A percentile compares a stretch with the other conserved stretches of the same genome.
phyloP scores from a whole-genome alignment of 2,113 vertebrate genomes.

The Fulmarus glacialis region DNA sequence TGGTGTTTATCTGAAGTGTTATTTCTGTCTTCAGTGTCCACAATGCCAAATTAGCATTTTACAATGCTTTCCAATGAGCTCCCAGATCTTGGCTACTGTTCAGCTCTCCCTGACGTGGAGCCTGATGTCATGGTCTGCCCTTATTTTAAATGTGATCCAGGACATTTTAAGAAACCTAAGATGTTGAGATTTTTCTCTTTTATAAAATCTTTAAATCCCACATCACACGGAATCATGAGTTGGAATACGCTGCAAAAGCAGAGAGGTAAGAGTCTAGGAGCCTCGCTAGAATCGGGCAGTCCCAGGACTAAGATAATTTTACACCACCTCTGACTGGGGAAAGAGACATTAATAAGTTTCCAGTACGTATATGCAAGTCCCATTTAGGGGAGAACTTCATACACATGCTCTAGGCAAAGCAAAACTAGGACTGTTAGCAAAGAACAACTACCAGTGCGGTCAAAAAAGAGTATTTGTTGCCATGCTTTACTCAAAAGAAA shows the following conservation, averaged over 20 bases:
- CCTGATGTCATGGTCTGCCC: slow-evolving; percentile 50
- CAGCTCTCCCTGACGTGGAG: slow-evolving; percentile 15
- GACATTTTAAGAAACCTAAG: neutral
- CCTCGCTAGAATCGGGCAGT: neutral
- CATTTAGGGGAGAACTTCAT: neutral
- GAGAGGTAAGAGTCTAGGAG: neutral
- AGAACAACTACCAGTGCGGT: neutral
- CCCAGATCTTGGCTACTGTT: slow-evolving; percentile 39
- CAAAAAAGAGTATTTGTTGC: neutral
- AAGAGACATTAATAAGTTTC: neutral
- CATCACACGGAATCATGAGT: neutral
- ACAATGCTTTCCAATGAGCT: slow-evolving; percentile 62
- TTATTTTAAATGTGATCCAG: slow-evolving; percentile 18
- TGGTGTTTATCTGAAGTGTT: slow-evolving; percentile 66
- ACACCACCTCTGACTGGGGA: neutral
- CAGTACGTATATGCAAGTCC: neutral
- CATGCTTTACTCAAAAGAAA: neutral
- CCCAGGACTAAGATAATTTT: neutral
- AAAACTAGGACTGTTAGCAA: neutral
- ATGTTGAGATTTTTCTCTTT: neutral
- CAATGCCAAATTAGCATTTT: slow-evolving; percentile 62
- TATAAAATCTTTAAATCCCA: neutral
- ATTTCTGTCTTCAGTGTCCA: slow-evolving; percentile 56
- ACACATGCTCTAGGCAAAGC: neutral
- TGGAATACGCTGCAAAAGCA: neutral